Evolutionary conservation across 2,113 vertebrate species (phyloP).

Genomic region (Thamnophis sirtalis): DNA sequence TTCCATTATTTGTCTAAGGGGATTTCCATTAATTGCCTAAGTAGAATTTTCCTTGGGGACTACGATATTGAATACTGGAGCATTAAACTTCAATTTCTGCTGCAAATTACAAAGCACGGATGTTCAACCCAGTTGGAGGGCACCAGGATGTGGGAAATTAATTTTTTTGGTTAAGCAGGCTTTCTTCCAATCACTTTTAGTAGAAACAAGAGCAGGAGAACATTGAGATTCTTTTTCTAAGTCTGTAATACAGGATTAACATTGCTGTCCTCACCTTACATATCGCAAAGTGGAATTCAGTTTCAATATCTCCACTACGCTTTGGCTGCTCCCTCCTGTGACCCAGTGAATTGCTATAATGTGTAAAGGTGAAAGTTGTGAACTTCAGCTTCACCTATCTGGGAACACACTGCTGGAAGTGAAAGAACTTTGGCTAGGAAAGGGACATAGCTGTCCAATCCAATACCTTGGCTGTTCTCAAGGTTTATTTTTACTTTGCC

Average conservation of each 20-base stretch:
- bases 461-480: neutral
- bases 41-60: neutral
- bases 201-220: neutral
- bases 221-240: constrained; percentile 49
- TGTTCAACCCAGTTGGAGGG: neutral
- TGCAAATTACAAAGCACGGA: neutral
- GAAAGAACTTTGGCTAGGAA: constrained; percentile 8
- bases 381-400: constrained; percentile 36
- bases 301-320: constrained; percentile 31
- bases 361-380: constrained; percentile 16
- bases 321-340: neutral
- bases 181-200: neutral
- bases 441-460: constrained; percentile 26
- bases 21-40: neutral
- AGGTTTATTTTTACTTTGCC: constrained; percentile 6
- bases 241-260: neutral
- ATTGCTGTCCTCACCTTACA: constrained; percentile 49
- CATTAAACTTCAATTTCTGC: neutral
- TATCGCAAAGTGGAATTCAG: constrained; percentile 18
- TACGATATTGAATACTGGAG: neutral
- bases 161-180: neutral
- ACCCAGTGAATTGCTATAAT: neutral
- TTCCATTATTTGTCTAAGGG: neutral
- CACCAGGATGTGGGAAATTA: neutral
- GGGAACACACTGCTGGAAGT: constrained; percentile 10